A percentile compares a stretch with the other conserved stretches of the same genome.
phyloP scores from a whole-genome alignment of 2,888 invertebrate genomes.

The Colletes collaris region DNA sequence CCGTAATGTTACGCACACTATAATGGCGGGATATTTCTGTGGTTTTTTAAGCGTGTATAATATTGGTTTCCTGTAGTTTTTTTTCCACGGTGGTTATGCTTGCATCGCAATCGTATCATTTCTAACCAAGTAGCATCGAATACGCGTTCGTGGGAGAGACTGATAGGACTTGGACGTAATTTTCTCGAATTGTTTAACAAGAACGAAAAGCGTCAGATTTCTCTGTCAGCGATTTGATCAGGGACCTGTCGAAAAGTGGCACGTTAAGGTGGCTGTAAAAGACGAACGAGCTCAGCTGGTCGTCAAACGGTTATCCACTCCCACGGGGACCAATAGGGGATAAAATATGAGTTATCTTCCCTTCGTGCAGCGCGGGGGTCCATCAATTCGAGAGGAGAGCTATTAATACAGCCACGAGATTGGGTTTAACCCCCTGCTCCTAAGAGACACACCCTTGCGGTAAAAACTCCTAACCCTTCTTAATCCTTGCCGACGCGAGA shows the following conservation, averaged over 20 bases:
- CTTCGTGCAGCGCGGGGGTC: slow-evolving; percentile 69
- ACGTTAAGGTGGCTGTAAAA: slow-evolving; percentile 61
- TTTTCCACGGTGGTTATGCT: too few species aligned
- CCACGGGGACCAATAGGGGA: slow-evolving; percentile 75
- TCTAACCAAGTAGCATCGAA: too few species aligned
- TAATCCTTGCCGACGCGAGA: slow-evolving; percentile 59
- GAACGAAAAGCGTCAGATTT: background rate
- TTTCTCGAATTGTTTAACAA: too few species aligned
- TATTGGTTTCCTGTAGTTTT: too few species aligned
- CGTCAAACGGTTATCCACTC: slow-evolving; percentile 76
- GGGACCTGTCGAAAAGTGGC: slow-evolving; percentile 45
- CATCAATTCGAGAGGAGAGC: slow-evolving; percentile 79
- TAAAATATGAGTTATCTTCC: slow-evolving; percentile 76
- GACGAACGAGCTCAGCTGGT: slow-evolving; percentile 76
- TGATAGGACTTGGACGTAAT: too few species aligned
- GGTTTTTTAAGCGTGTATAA: too few species aligned
- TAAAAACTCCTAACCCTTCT: slow-evolving; percentile 75
- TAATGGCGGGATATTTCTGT: too few species aligned
- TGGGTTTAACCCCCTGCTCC: slow-evolving; percentile 73
- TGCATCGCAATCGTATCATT: too few species aligned
- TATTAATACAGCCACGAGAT: slow-evolving; percentile 80
- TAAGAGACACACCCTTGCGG: slow-evolving; percentile 70
- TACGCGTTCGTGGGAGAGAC: too few species aligned
- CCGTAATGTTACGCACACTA: too few species aligned
- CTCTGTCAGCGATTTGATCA: slow-evolving; percentile 34